Conservation (phyloP, 2,888 invertebrate genomes). For the Harpalus rufipes region DNA sequence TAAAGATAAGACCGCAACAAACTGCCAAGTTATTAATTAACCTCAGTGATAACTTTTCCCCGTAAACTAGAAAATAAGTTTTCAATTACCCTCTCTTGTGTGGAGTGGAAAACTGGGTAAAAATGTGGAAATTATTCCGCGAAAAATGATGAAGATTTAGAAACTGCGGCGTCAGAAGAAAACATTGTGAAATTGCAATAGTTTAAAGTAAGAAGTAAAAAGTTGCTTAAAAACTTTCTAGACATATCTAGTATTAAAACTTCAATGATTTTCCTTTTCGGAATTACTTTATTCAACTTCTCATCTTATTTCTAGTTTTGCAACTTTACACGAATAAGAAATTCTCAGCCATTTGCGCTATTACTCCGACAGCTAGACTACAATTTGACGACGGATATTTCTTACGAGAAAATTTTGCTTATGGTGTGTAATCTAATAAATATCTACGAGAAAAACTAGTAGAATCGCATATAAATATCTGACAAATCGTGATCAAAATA, state of each 20-base stretch:
- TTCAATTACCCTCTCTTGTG: neutral
- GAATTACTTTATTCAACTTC: constrained; percentile 30
- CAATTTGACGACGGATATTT: too few relatives aligned
- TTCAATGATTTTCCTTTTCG: constrained; percentile 31
- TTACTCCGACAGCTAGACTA: too few relatives aligned
- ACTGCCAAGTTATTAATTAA: neutral
- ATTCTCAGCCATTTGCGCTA: neutral
- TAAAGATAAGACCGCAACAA: constrained; percentile 7
- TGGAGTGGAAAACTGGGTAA: too few relatives aligned
- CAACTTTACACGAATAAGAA: constrained; percentile 7
- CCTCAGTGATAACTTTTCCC: neutral
- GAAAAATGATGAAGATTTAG: constrained; percentile 3
- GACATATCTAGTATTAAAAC: constrained; percentile 25
- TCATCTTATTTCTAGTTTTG: constrained; percentile 10
- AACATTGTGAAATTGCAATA: constrained; percentile 19
- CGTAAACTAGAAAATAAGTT: neutral
- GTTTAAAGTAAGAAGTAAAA: constrained; percentile 29
- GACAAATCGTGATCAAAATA: too few relatives aligned
- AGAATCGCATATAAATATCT: too few relatives aligned
- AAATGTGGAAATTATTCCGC: constrained; percentile 9
- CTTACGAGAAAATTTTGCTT: too few relatives aligned
- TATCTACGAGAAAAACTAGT: too few relatives aligned
- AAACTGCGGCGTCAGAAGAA: neutral
- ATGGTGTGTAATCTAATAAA: too few relatives aligned
- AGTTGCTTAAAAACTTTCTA: constrained; percentile 35